Conservation (phyloP, 1,140 invertebrate genomes). For the Harpegnathos saltator region DNA sequence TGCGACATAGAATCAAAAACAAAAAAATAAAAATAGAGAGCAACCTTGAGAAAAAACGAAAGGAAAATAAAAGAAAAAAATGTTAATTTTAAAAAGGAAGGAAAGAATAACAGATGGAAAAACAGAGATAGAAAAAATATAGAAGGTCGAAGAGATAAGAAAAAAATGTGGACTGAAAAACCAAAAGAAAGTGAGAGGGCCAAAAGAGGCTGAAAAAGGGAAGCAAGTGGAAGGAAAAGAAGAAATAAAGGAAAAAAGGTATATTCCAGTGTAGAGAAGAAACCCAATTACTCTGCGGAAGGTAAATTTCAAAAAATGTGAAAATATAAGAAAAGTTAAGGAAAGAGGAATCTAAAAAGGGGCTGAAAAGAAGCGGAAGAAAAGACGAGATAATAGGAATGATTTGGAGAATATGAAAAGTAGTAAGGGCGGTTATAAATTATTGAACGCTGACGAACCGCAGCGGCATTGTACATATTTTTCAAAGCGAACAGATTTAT, state of each 20-base stretch:
- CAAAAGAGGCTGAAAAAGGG: too few species aligned
- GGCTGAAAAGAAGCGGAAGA: not conserved
- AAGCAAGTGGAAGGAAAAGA: not conserved
- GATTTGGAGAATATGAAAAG: conserved; percentile 32
- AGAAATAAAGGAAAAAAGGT: not conserved
- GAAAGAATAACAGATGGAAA: not conserved
- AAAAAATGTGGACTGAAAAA: not conserved
- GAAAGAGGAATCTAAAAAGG: conserved; percentile 3
- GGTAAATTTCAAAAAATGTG: not conserved
- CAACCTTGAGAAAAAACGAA: not conserved
- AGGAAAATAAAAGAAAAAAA: not conserved
- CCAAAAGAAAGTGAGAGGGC: too few species aligned
- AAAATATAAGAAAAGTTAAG: not conserved
- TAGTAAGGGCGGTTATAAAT: conserved; percentile 63
- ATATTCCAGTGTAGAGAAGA: not conserved
- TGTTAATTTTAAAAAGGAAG: not conserved
- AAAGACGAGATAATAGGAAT: not conserved
- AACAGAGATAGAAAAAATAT: not conserved
- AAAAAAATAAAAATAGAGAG: conserved; percentile 7
- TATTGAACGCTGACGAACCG: conserved; percentile 50
- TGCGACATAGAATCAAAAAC: not conserved
- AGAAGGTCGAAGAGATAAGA: not conserved
- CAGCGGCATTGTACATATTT: conserved; percentile 72
- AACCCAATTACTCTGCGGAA: conserved; percentile 6
- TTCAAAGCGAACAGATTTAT: conserved; percentile 70